phyloP scores from a whole-genome alignment of 2,888 invertebrate genomes.

The Cremastinae sp. region DNA sequence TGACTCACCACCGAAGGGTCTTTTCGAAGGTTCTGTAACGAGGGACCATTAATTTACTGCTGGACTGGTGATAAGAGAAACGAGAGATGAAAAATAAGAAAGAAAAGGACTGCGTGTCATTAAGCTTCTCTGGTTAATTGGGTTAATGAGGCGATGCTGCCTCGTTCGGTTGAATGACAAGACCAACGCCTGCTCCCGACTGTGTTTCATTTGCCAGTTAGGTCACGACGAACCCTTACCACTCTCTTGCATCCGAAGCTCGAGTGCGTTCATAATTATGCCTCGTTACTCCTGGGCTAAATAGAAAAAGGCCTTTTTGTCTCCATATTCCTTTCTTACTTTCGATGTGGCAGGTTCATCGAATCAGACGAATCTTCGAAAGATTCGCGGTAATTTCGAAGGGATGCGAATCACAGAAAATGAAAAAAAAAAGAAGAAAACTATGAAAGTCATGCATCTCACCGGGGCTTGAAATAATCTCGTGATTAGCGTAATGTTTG shows the following conservation, averaged over 20 bases:
- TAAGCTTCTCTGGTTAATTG: slow-evolving; percentile 73
- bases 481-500: too few species aligned
- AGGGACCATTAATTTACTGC: slow-evolving; percentile 37
- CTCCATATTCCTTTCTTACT: too few species aligned
- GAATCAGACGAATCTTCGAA: too few species aligned
- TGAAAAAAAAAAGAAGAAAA: too few species aligned
- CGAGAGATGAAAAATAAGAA: background rate
- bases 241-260: background rate
- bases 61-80: slow-evolving; percentile 5
- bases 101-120: slow-evolving; percentile 68
- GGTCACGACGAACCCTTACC: slow-evolving; percentile 5
- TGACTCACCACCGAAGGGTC: background rate
- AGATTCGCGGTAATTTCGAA: too few species aligned
- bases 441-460: too few species aligned
- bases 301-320: too few species aligned
- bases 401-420: too few species aligned
- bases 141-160: slow-evolving; percentile 75
- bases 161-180: slow-evolving; percentile 69
- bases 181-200: slow-evolving; percentile 13
- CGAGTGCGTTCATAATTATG: slow-evolving; percentile 5
- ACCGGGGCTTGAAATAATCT: too few species aligned
- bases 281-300: background rate
- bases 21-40: slow-evolving; percentile 21
- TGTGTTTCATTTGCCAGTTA: slow-evolving; percentile 39
- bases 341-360: too few species aligned